Evolutionary conservation across 2,888 invertebrate genomes (phyloP).

Genomic region (Eucriotettix oculatus): DNA sequence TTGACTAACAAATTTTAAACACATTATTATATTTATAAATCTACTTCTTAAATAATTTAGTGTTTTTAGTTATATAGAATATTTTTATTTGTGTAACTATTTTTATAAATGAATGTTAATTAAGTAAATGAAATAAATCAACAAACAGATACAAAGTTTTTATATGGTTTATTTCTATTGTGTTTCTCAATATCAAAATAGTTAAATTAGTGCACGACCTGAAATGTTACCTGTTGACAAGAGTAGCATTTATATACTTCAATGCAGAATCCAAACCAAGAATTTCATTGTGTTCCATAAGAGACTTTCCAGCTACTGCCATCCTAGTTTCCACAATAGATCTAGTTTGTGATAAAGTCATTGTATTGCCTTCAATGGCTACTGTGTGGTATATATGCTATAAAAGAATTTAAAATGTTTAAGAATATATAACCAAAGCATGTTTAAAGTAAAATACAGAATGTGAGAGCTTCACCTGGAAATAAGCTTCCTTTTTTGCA

Average conservation of each 20-base stretch:
- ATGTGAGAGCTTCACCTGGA: constrained; percentile 31
- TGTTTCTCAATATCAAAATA: no score
- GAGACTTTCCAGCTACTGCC: constrained; percentile 77
- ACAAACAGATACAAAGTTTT: no score
- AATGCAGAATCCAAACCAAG: constrained; percentile 86
- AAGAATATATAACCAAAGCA: background rate
- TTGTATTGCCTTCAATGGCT: constrained; percentile 94
- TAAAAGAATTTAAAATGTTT: constrained; percentile 5
- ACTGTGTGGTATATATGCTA: constrained; percentile 90
- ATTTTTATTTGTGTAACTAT: no score
- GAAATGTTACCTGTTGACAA: constrained; percentile 41
- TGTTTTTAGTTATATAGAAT: no score
- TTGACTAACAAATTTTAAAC: background rate
- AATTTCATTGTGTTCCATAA: constrained; percentile 94
- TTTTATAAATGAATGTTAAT: no score
- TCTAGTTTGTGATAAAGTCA: constrained; percentile 82
- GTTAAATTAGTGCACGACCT: background rate
- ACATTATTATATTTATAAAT: no score
- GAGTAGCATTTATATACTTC: constrained; percentile 74
- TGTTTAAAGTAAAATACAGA: background rate
- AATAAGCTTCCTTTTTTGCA: constrained; percentile 89
- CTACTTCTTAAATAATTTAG: no score
- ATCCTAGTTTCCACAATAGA: constrained; percentile 81
- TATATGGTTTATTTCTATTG: no score
- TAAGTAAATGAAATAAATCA: no score